A percentile compares a stretch with the other conserved stretches of the same genome.
Evolutionary conservation across 1,140 invertebrate species (phyloP).

Genomic region (Temnothorax curvispinosus): DNA sequence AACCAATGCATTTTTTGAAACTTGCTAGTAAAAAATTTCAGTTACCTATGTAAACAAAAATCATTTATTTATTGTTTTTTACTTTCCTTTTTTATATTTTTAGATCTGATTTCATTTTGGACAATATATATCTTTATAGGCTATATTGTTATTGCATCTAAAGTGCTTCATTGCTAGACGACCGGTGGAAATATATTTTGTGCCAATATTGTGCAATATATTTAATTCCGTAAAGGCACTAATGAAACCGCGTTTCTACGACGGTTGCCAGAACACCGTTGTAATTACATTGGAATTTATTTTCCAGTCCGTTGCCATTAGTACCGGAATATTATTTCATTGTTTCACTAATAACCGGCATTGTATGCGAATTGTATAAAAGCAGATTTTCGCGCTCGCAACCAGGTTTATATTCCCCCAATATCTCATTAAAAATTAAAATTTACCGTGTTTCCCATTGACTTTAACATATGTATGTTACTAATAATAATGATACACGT

Average conservation of each 20-base stretch:
- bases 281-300: conserved; percentile 55
- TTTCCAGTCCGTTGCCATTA: conserved; percentile 41
- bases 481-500: conserved; percentile 4
- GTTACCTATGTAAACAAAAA: too few relatives aligned
- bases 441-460: not conserved
- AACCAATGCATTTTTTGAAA: not conserved
- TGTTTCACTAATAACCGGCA: conserved; percentile 49
- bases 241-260: conserved; percentile 28
- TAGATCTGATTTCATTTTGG: not conserved
- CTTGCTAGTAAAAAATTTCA: not conserved
- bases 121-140: not conserved
- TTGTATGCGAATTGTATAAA: conserved; percentile 49
- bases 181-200: not conserved
- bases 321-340: conserved; percentile 57
- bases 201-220: conserved; percentile 18
- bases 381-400: conserved; percentile 35
- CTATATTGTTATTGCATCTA: not conserved
- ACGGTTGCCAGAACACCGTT: not conserved
- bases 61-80: not conserved
- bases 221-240: conserved; percentile 34
- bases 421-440: conserved; percentile 58
- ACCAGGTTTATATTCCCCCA: conserved; percentile 12
- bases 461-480: not conserved
- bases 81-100: not conserved
- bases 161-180: not conserved